Evolutionary conservation across 2,888 invertebrate genomes (phyloP), one percentile per base, ranked within the genome.

Genomic region (Sussaba pulchella): DNA sequence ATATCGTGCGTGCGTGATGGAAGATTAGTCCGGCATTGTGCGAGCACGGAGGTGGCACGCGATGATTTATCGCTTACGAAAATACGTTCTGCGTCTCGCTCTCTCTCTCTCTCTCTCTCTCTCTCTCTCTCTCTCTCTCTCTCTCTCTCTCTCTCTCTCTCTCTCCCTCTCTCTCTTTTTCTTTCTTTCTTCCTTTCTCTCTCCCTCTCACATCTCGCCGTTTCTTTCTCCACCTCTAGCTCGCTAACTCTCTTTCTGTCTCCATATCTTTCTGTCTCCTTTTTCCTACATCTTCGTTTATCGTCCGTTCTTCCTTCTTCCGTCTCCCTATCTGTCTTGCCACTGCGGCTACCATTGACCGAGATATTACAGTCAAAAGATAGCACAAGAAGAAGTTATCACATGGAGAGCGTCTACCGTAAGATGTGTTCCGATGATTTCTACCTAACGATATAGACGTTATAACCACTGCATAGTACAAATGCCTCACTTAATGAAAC

Each of bases 11-110:
- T 89, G 88, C 89, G 90, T 90, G 91, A 91, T 91, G 91, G 91
- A 90, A 91, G 91, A 91, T 91, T 91, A 90, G 91, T 91, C 89
- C 88, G 87, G 90, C 89, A 91, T 91, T 91, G 91, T 91, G 89
- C 90, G 89, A 90, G 89, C 88, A 87, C 87, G 88, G 87, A 88
- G 88, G 88, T 88, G 89, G 87, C 88, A 87, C 88, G 84, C 87
- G 88, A 90, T 91, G 91, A 91, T 90, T 91, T 90, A 91, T 90
- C 87, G 88, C 85, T 86, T 85, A 87, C 86, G 84, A 87, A 86
- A 86, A 85, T 84, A 73, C 81, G 81, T 67, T 70, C 66, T 41
- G 59, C 78, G 71, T 82, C 81, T 81, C 83, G 39, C 84, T 82
- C 77, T 64, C 24, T 10, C 39, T 43, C 41, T 52, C 50, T 36